Base-by-base conservation (phyloP, 2,113 vertebrate genomes). In the Lycocorax pyrrhopterus region DNA sequence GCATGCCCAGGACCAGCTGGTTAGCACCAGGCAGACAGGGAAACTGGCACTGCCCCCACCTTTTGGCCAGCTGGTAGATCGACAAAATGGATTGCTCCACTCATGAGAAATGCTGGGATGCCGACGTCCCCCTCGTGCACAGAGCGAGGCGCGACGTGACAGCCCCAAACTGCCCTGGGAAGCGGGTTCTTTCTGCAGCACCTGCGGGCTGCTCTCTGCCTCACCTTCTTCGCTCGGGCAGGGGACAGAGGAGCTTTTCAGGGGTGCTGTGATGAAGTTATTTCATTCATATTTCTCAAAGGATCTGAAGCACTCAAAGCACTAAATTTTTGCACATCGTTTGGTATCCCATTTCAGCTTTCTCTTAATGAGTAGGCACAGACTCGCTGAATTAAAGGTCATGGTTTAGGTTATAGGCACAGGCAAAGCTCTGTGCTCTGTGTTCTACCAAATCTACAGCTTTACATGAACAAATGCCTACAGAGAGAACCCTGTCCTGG, bases 51-150 rank as follows among this genome's bases (percentile, higher is more conserved):
- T 82, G 44, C 22, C 90, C 75, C 29, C 41, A 32, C 41, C 74
- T 58, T 87, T 73, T 44, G 84, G 66, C 87, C 96, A 96, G 96
- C 95, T 96, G 96, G 81, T 94, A 52, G 66, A 66, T 49, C 3
- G 0, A 95, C 94, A 96, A 91, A 95, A 96, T 96, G 87, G 95
- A 96, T 96, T 94, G 96, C 94, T 94, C 92, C 71, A 27, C 90
- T 96, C 90, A 95, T 37, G 78, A 94, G 95, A 91, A 90, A 53
- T 85, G 68, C 90, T 46, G 87, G 58, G 85, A 94, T 73, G 87
- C 92, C 11, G 3, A 41, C 22, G 7, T 12, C 17, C 72, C 71
- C n/a, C 30, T 94, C 60, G 58, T 12, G 66, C 1, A 2, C 74
- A 6, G 81, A 56, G 47, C 4, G 18, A 78, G 60, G 84, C 0